Evolutionary conservation across 2,113 vertebrate genomes (phyloP), one percentile per base, ranked within the genome.

Genomic region (Aspiorhynchus laticeps): DNA sequence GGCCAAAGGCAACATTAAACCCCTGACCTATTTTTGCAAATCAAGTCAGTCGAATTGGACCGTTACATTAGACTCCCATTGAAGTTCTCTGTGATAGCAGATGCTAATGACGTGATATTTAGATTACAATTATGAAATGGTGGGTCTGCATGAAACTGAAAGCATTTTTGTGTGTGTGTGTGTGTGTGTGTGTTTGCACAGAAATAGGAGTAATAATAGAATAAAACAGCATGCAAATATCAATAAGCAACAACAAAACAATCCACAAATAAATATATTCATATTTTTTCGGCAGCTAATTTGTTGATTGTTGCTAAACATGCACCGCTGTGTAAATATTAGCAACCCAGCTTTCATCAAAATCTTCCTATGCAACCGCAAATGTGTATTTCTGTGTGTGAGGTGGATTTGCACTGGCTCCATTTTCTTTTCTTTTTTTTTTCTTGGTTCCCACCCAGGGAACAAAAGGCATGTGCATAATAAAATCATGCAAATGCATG

Each of bases 401-500:
- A 61, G 31, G 36, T 73, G 65, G 19, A 63, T 53, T 83, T 36
- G 67, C 46, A 41, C 28, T 2, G 51, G n/a, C 33, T 41, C 43
- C 65, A 48, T 84, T 17, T 61, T 74, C 56, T 73, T 73, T 51
- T 31, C 31, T 26, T 76, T 75, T 46, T 75, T 69, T 83, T 79
- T 88, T 1, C 19, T 53, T 85, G 80, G 88, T 83, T 21, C 81
- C 56, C 73, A 75, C 43, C 87, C 83, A 93, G 94, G 96, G 95
- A 97, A 97, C 95, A 97, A 97, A 96, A 95, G 92, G 93, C 90
- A 87, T 93, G 92, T 95, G 93, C 93, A 94, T 95, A 93, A 95
- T 94, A 93, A 96, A 94, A 91, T 93, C 90, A 96, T 96, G 96
- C 93, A 97, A 96, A 96, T 97, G 92, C 93, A 95, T 93, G 95